Evolutionary conservation across 2,113 vertebrate species (phyloP), one percentile per base, ranked within the genome.

Genomic region (Chroicocephalus ridibundus): DNA sequence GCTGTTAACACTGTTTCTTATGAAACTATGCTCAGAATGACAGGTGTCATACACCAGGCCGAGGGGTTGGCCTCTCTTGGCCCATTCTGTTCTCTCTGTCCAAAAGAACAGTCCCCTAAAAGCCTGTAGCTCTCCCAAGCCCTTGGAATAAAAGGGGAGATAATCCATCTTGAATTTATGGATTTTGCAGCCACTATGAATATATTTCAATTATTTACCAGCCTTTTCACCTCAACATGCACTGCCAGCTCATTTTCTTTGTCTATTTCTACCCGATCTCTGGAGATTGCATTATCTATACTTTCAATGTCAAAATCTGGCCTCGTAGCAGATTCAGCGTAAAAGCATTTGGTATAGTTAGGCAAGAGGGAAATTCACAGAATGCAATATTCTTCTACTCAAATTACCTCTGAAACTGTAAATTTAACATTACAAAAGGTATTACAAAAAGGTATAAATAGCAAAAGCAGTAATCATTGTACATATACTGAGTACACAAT

Each of bases 401-500:
- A 0, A 70, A 66, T 32, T 78, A 78, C 13, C 15, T 55, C 40
- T 4, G 15, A 72, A 91, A 61, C 5, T 20, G 12, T 55, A 77
- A 74, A 47, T 87, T 38, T 65, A 78, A 75, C 34, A 71, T 49
- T 49, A 49, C 47, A 22, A 47, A 47, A 47, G 47, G 22, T 18
- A 82, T 70, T 71, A 70, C 26, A 82, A 82, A 78, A 82, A 34
- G 8, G 4, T 20, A 18, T 44, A 40, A 66, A 26, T 32, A 77
- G 32, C 26, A 89, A 81, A 91, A 61, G n/a, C 44, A 38, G 15
- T 52, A 69, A 77, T 40, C 36, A 49, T 2, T 55, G 24, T 32
- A 47, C 13, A n/a, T 42, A 52, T 6, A 64, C 2, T 0, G 0
- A 69, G 13, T 46, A 81, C 6, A 29, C 5, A 51, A 17, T 24